Evolutionary conservation across 2,113 vertebrate species (phyloP), one percentile per base, ranked within the genome.

Genomic region (Gulo gulo): DNA sequence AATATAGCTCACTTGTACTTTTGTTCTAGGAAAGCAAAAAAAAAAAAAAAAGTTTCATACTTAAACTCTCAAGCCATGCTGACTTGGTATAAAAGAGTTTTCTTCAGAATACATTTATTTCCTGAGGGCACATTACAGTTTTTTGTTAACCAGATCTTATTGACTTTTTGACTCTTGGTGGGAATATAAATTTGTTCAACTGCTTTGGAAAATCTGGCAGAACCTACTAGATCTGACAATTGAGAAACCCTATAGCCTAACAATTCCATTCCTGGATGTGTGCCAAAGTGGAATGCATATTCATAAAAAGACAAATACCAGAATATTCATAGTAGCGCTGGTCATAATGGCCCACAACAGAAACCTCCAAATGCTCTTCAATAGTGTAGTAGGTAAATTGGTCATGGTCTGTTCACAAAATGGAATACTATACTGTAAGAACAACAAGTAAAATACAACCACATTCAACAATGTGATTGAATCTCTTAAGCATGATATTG

Each of bases 381-480:
- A 12, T 0, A 13, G 34, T 8, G 8, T 73, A 11, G 12, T 7
- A 71, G 76, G 2, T 4, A n/a, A 5, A 4, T 1, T 12, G 9
- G 7, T 24, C 31, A 29, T 16, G 84, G 79, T 52, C 3, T 16
- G 31, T 3, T 20, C 47, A 42, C 12, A 31, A 16, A 18, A 10
- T 8, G 16, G 21, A 65, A 6, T 26, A 31, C 9, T 34, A 13
- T 31, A 10, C 34, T 79, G 81, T 34, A 34, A 1, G 1, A 10
- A 79, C 52, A 55, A 71, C 0, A 47, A 18, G 5, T 13, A 5
- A 88, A 45, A 29, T 2, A 5, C 39, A 7, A 1, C 15, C 15
- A 1, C 0, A 0, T 20, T 6, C 6, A 50, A 2, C 2, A 12
- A 0, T 31, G 23, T 2, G 20, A 10, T 3, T 6, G n/a, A 63